Base-by-base conservation (phyloP, 2,113 vertebrate genomes). In the Rynchops niger region DNA sequence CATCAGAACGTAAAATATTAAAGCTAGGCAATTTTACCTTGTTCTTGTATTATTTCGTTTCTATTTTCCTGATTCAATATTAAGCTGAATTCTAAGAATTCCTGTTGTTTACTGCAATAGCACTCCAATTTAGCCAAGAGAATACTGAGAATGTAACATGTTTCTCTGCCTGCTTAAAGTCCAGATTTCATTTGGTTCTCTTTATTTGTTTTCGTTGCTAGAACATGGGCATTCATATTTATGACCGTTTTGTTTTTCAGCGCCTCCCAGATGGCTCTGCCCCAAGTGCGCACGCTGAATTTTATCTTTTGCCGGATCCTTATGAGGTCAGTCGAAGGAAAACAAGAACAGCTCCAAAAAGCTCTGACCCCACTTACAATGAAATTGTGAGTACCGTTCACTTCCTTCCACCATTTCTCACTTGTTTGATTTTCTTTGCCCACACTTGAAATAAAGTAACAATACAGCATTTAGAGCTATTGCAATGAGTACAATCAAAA, bases 311-410 rank as follows among this genome's bases (percentile, higher is more conserved):
- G 82, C 98, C 99, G 0, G 98, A 99, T 95, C 98, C 98, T 79
- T 74, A 92, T 38, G 96, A 98, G 95, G 89, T 93, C 95, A 98
- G 94, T 58, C 98, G 96, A 95, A 99, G 94, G 93, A 99, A 98
- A 98, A 99, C 99, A 42, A 98, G 98, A 94, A 97, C 98, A 66
- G 98, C 98, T 96, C 97, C 98, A 82, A 99, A 98, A 96, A 98
- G 98, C 71, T 98, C 98, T 78, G 98, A 99, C 96, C 99, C 99
- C 80, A 98, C 98, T 49, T 99, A 99, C 97, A 99, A 99, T 87
- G 98, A 99, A 94, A 98, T 99, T 97, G 99, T 99, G 98, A 96
- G 98, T 98, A 90, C 74, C 7, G 3, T 38, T 92, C 67, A 27
- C 66, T 61, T 73, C 71, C 58, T 50, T 84, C 42, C 71, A n/a